phyloP scores from a whole-genome alignment of 1,140 invertebrate genomes.

The Rhizoglyphus robini region DNA sequence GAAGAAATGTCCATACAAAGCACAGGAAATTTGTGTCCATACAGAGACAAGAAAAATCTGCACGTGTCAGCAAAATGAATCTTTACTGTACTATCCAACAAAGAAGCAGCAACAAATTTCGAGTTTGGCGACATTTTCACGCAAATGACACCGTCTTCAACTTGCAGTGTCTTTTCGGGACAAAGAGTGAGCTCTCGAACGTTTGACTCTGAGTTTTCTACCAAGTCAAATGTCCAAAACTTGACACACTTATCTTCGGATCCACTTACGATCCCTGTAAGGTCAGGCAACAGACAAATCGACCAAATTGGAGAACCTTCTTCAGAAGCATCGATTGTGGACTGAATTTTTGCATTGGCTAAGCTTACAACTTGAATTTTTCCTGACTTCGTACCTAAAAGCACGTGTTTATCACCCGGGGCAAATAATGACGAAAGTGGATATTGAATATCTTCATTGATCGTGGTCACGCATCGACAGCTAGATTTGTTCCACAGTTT shows the following conservation, averaged over 20 bases:
- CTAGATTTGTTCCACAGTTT: slow-evolving; percentile 85
- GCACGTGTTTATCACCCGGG: slow-evolving; percentile 76
- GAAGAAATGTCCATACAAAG: slow-evolving; percentile 83
- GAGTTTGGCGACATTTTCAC: slow-evolving; percentile 63
- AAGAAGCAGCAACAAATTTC: slow-evolving; percentile 70
- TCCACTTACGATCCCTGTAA: slow-evolving; percentile 63
- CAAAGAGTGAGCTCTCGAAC: slow-evolving; percentile 52
- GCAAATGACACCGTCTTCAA: slow-evolving; percentile 71
- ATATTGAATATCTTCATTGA: slow-evolving; percentile 43
- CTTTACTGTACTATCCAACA: slow-evolving; percentile 86
- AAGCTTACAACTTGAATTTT: slow-evolving; percentile 75
- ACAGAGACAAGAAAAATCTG: slow-evolving; percentile 89
- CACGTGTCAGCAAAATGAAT: slow-evolving; percentile 87
- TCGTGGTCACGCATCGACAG: slow-evolving; percentile 65
- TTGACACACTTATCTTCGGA: slow-evolving; percentile 78
- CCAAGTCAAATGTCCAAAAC: slow-evolving; percentile 82
- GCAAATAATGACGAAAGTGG: slow-evolving; percentile 63
- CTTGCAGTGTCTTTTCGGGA: slow-evolving; percentile 62
- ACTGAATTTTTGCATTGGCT: slow-evolving; percentile 51
- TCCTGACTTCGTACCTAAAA: slow-evolving; percentile 77
- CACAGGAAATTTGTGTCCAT: slow-evolving; percentile 91
- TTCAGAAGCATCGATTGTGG: slow-evolving; percentile 52
- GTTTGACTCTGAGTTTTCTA: slow-evolving; percentile 6
- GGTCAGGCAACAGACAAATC: slow-evolving; percentile 55
- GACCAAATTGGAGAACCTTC: slow-evolving; percentile 52